Evolutionary conservation across 2,888 invertebrate genomes (phyloP).

Genomic region (Drosophila paranaensis): DNA sequence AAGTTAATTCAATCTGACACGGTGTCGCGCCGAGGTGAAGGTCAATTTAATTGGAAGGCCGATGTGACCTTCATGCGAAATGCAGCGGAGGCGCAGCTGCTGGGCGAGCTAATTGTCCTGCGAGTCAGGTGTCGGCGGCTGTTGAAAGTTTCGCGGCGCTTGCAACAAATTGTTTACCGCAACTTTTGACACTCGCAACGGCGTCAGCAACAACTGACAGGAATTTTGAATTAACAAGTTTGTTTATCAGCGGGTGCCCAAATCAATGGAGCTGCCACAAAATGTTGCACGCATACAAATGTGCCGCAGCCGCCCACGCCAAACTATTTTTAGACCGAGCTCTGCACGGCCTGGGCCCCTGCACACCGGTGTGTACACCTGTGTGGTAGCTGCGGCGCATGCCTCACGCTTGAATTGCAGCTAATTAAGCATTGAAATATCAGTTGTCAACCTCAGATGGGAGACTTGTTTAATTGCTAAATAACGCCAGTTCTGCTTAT

Average conservation of each 20-base stretch:
- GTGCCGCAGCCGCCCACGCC: neutral
- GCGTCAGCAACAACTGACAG: neutral
- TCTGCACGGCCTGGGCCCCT: no score
- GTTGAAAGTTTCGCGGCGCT: neutral
- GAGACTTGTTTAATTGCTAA: neutral
- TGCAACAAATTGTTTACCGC: constrained; percentile 3
- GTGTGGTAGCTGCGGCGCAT: neutral
- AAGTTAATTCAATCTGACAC: constrained; percentile 7
- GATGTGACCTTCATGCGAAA: constrained; percentile 1
- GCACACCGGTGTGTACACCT: no score
- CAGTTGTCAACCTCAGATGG: constrained; percentile 1
- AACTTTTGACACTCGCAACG: neutral
- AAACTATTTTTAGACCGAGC: constrained; percentile 31
- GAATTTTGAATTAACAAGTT: neutral
- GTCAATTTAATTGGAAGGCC: neutral
- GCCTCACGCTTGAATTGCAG: neutral
- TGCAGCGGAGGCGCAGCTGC: constrained; percentile 23
- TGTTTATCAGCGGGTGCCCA: neutral
- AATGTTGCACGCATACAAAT: constrained; percentile 26
- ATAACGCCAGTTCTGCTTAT: neutral
- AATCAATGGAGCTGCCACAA: constrained; percentile 40
- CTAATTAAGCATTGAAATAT: constrained; percentile 13
- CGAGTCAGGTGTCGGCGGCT: constrained; percentile 6
- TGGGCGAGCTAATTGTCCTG: neutral
- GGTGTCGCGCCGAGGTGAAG: neutral